phyloP scores from a whole-genome alignment of 2,888 invertebrate genomes.

The Pachliopta kotzebuea region DNA sequence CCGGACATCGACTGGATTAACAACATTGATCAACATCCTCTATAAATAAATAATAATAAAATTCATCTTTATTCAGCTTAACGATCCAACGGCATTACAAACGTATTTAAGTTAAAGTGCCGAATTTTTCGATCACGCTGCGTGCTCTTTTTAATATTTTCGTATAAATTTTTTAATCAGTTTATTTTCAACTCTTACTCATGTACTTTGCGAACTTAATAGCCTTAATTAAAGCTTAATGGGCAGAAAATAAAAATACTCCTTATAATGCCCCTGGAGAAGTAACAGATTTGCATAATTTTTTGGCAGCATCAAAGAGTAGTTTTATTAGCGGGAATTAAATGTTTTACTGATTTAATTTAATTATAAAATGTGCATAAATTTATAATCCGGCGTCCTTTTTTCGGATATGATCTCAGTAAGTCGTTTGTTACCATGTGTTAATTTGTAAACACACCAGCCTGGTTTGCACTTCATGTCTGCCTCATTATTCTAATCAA shows the following conservation, averaged over 20 bases:
- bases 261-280: background rate
- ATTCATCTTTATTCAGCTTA: slow-evolving; percentile 20
- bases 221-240: background rate
- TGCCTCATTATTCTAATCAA: slow-evolving; percentile 32
- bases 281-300: background rate
- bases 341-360: background rate
- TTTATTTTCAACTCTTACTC: slow-evolving; percentile 3
- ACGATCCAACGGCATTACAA: background rate
- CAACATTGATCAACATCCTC: slow-evolving; percentile 38
- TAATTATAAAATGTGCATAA: background rate
- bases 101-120: slow-evolving; percentile 2
- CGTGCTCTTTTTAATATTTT: background rate
- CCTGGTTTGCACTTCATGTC: slow-evolving; percentile 15
- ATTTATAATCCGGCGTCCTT: background rate
- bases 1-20: slow-evolving; percentile 42
- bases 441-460: slow-evolving; percentile 11
- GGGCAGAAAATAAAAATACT: background rate
- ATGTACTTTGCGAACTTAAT: background rate
- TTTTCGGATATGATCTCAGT: slow-evolving; percentile 13
- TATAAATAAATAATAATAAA: slow-evolving; percentile 32
- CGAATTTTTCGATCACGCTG: background rate
- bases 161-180: background rate
- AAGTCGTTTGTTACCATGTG: background rate
- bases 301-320: background rate
- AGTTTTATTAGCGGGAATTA: background rate